Evolutionary conservation across 2,888 invertebrate species (phyloP).

Genomic region (Leucania comma): DNA sequence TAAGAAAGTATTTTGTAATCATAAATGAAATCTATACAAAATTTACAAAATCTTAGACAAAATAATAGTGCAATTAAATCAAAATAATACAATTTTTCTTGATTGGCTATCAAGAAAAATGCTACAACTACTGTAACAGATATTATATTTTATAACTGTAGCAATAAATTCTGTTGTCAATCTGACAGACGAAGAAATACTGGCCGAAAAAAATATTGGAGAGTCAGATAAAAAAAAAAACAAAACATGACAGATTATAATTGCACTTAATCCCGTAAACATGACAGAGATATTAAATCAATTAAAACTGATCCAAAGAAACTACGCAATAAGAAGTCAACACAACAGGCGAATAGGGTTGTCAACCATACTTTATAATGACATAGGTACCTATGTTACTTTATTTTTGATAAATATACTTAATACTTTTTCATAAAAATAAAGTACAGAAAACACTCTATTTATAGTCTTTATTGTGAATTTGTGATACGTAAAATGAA

Average conservation of each 20-base stretch:
- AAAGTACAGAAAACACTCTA: no score
- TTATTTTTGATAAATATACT: no score
- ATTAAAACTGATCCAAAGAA: constrained; percentile 16
- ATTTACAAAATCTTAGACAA: neutral
- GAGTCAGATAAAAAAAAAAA: constrained; percentile 8
- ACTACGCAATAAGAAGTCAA: constrained; percentile 20
- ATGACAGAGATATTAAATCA: constrained; percentile 6
- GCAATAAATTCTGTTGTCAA: neutral
- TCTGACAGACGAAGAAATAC: neutral
- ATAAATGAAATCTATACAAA: neutral
- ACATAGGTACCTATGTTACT: no score
- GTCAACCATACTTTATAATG: no score
- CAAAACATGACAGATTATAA: constrained; percentile 6
- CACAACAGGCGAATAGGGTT: neutral
- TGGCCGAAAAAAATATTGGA: neutral
- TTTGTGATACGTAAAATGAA: no score
- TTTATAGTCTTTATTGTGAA: no score
- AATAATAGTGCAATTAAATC: neutral
- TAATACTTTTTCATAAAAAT: no score
- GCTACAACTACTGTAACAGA: neutral
- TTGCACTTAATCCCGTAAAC: neutral
- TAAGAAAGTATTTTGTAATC: neutral
- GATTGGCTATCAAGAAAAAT: neutral
- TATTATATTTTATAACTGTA: neutral
- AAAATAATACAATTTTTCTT: neutral